These are phyloP conservation scores for Aelia acuminata DNA, from an alignment of 2,888 invertebrate species.

Conservation along the genomic window DNA sequence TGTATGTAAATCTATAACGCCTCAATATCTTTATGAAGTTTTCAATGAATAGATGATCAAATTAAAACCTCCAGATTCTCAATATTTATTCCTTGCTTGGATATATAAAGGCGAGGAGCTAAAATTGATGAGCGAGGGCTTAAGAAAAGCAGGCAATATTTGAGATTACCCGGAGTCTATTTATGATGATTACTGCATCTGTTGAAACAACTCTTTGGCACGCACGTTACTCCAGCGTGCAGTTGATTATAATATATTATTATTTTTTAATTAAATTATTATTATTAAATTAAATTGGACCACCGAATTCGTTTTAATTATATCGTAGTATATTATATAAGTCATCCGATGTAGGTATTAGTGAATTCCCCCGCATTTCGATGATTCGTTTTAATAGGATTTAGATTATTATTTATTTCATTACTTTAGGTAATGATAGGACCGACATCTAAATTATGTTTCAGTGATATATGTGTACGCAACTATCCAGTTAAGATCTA, in stretches of 20 bases:
- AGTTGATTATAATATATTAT: constrained; percentile 24
- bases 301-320: not conserved
- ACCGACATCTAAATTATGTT: too few species aligned
- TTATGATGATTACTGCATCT: constrained; percentile 7
- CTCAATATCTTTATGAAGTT: not conserved
- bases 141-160: not conserved
- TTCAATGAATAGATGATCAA: not conserved
- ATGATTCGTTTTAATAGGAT: too few species aligned
- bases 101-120: not conserved
- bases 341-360: too few species aligned
- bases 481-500: too few species aligned
- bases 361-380: too few species aligned
- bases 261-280: constrained; percentile 22
- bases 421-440: too few species aligned
- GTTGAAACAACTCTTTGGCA: not conserved
- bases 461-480: too few species aligned
- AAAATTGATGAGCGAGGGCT: not conserved
- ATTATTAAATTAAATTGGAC: not conserved
- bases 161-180: not conserved
- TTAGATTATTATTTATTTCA: too few species aligned
- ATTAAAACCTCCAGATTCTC: not conserved
- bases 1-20: too few species aligned
- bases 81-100: not conserved
- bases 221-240: not conserved
- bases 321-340: too few species aligned